Evolutionary conservation across 2,797 vertebrate species (phyloP), one percentile per base, ranked within the genome.

Genomic region (Furcifer pardalis): DNA sequence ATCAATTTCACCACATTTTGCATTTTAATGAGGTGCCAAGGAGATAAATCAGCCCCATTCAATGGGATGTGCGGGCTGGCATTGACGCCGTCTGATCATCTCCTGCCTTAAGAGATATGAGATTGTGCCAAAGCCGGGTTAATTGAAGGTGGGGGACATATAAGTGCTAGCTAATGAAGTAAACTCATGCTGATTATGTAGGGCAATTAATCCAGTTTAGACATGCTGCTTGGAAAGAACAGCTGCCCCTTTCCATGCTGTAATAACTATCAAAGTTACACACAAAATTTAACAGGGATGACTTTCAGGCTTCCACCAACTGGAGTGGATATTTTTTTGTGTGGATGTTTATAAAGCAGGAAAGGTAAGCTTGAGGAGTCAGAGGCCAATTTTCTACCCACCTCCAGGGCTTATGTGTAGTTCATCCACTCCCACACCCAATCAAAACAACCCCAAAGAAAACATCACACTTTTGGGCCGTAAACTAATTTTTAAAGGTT

Each of bases 1-100:
- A 95, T 95, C 93, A 95, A 94, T 97, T 96, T 96, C 92, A 93
- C 91, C 93, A 94, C 92, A 93, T 90, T 96, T 96, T 96, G 92
- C 94, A 96, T 96, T 96, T 96, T 96, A 97, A 96, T 96, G 92
- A 95, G 90, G 82, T 92, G 88, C 77, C 90, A 90, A 91, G 89
- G 88, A 95, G 92, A 96, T 95, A 95, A 94, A 96, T 96, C 94
- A 93, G 87, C 85, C 82, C 32, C 91, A 85, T 95, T 95, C 95
- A 87, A 92, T 90, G 75, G 89, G 93, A 88, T 84, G 84, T 87
- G 94, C 92, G 91, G 52, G 88, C 83, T 93, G 76, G 81, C 90
- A 90, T 89, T 90, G 90, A 91, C 88, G 77, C 94, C 93, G 95
- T 94, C 92, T 95, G 91, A 94, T 96, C 87, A 4, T 90, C 94